Conservation (phyloP, 1,140 invertebrate species). For the Solenopsis fugax region DNA sequence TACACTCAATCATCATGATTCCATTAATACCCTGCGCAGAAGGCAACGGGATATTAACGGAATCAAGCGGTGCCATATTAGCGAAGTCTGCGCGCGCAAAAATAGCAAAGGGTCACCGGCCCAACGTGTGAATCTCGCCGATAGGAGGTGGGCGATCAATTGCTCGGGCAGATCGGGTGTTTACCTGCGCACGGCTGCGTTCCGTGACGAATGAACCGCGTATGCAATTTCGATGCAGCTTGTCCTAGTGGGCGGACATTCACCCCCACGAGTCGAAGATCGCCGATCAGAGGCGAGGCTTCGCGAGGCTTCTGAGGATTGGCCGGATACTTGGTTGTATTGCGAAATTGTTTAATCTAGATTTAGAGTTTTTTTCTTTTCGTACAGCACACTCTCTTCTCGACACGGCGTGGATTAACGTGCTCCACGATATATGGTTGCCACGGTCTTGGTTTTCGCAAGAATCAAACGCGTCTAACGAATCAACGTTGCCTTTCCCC, state of each 20-base stretch:
- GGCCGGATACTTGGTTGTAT: neutral
- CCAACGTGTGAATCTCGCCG: neutral
- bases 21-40: conserved; percentile 1
- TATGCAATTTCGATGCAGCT: conserved; percentile 81
- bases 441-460: neutral
- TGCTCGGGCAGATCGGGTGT: conserved; percentile 70
- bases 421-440: neutral
- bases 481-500: neutral
- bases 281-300: conserved; percentile 69
- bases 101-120: conserved; percentile 42
- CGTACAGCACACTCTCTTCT: too few species aligned
- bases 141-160: conserved; percentile 59
- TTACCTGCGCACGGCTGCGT: conserved; percentile 74
- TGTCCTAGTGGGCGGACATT: conserved; percentile 86
- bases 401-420: neutral
- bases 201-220: conserved; percentile 80
- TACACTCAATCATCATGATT: neutral
- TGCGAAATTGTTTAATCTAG: conserved; percentile 54
- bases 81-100: conserved; percentile 9
- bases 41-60: conserved; percentile 8
- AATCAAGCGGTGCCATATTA: neutral
- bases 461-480: neutral
- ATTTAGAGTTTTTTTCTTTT: conserved; percentile 26
- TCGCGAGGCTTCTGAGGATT: conserved; percentile 36
- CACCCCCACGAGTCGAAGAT: conserved; percentile 83